These are phyloP conservation scores for Phaethornis superciliosus DNA, from an alignment of 2,113 vertebrate species.

Conservation along the genomic window DNA sequence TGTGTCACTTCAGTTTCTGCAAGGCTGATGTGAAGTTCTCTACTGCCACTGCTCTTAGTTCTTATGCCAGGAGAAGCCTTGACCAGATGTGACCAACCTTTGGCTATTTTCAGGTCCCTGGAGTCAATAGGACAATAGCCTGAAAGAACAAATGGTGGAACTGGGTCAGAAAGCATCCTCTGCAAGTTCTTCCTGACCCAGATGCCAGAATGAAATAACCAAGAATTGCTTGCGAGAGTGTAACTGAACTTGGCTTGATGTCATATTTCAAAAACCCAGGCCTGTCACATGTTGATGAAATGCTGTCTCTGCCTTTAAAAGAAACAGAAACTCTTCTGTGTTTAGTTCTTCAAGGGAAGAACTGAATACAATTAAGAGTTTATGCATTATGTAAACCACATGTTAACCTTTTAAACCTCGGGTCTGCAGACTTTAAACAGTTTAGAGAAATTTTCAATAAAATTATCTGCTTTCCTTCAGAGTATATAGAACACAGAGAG, in stretches of 20 bases:
- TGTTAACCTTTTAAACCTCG: constrained; percentile 30
- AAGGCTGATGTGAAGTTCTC: background rate
- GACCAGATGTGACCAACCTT: background rate
- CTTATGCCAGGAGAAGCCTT: background rate
- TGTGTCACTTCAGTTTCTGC: background rate
- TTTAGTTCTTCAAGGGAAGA: constrained; percentile 30
- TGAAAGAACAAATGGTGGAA: background rate
- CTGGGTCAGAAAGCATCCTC: background rate
- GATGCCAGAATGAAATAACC: background rate
- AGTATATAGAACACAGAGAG: background rate
- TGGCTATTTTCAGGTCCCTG: background rate
- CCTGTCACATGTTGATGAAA: background rate
- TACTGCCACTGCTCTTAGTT: background rate
- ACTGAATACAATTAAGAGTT: constrained; percentile 25
- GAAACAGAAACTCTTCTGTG: constrained; percentile 40
- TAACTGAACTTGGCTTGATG: background rate
- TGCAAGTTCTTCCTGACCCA: background rate
- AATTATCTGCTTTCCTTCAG: background rate
- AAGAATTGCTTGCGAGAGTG: background rate
- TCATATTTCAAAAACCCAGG: background rate
- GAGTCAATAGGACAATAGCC: background rate
- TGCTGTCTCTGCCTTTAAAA: constrained; percentile 20
- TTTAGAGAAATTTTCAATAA: constrained; percentile 2
- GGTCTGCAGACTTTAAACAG: constrained; percentile 24
- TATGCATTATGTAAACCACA: constrained; percentile 36